Percentiles rank a stretch among this genome's conserved stretches.
These are phyloP conservation scores for Lasiommata megera DNA, from an alignment of 2,888 invertebrate genomes.

Conservation along the genomic window DNA sequence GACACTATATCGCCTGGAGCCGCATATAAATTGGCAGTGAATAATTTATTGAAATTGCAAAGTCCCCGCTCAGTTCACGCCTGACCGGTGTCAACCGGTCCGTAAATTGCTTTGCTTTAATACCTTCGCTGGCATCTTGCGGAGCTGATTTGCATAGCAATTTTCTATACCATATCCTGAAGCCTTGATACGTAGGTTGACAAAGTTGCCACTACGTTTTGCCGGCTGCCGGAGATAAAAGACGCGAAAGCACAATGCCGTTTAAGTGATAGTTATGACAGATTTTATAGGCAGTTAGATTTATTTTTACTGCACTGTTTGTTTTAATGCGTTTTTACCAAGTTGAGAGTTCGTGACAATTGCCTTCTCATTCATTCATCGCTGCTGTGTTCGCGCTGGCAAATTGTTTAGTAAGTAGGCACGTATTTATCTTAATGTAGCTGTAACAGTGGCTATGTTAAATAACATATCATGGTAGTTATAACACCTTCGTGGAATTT, in stretches of 20 bases:
- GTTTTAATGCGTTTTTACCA: conserved; percentile 77
- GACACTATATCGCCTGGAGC: conserved; percentile 8
- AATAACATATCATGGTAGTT: too few relatives aligned
- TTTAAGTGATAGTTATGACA: conserved; percentile 82
- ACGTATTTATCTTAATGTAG: neutral
- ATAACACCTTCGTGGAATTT: too few relatives aligned
- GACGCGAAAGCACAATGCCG: conserved; percentile 66
- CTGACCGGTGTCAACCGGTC: conserved; percentile 45
- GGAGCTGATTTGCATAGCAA: conserved; percentile 35
- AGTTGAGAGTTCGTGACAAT: conserved; percentile 66
- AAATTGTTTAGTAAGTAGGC: neutral
- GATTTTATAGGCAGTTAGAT: conserved; percentile 81
- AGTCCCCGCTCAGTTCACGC: conserved; percentile 32
- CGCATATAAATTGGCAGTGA: conserved; percentile 33
- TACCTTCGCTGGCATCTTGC: conserved; percentile 22
- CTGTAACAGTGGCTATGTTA: neutral
- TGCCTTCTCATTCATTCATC: conserved; percentile 60
- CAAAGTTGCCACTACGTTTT: conserved; percentile 58
- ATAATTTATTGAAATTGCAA: conserved; percentile 49
- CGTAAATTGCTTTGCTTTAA: conserved; percentile 45
- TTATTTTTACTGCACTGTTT: conserved; percentile 81
- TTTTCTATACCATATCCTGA: conserved; percentile 47
- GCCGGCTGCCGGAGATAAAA: conserved; percentile 57
- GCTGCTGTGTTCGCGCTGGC: conserved; percentile 37
- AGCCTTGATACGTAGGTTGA: conserved; percentile 32